Percentiles rank a stretch among this genome's conserved stretches.
phyloP scores from a whole-genome alignment of 2,113 vertebrate species.

The Datnioides undecimradiatus region DNA sequence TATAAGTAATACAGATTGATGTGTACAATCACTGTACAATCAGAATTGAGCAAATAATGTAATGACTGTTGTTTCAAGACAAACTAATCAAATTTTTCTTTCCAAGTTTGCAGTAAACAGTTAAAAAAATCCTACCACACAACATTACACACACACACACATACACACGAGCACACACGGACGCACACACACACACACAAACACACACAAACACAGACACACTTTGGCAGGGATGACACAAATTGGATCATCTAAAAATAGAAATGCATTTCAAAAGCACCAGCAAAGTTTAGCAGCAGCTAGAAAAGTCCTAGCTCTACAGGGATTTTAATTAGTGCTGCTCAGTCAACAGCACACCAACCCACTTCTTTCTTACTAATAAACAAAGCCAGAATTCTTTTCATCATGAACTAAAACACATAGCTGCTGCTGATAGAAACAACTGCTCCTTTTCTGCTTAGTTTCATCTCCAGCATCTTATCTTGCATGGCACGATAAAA shows the following conservation, averaged over 20 bases:
- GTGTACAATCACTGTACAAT: background rate
- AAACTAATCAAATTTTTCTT: constrained; percentile 47
- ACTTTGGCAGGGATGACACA: constrained; percentile 26
- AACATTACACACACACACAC: background rate
- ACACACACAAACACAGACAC: constrained; percentile 18
- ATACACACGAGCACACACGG: constrained; percentile 5
- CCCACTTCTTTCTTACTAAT: constrained; percentile 61
- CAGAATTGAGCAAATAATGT: constrained; percentile 27
- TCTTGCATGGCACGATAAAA: constrained; percentile 51
- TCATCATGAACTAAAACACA: constrained; percentile 66
- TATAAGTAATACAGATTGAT: constrained; percentile 19
- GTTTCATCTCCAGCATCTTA: constrained; percentile 49
- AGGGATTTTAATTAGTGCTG: constrained; percentile 69
- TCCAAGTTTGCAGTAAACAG: constrained; percentile 35
- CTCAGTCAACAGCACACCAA: constrained; percentile 66
- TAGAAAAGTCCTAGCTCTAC: constrained; percentile 49
- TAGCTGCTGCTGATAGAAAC: constrained; percentile 51
- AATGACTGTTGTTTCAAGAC: constrained; percentile 39
- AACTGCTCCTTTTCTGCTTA: constrained; percentile 48
- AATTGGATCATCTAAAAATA: constrained; percentile 76
- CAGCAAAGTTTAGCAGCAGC: constrained; percentile 62
- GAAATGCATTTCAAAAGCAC: constrained; percentile 63
- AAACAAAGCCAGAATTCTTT: constrained; percentile 70
- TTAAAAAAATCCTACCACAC: background rate
- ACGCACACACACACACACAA: constrained; percentile 11